phyloP scores from a whole-genome alignment of 2,888 invertebrate species.

The Oeneis ivallda region DNA sequence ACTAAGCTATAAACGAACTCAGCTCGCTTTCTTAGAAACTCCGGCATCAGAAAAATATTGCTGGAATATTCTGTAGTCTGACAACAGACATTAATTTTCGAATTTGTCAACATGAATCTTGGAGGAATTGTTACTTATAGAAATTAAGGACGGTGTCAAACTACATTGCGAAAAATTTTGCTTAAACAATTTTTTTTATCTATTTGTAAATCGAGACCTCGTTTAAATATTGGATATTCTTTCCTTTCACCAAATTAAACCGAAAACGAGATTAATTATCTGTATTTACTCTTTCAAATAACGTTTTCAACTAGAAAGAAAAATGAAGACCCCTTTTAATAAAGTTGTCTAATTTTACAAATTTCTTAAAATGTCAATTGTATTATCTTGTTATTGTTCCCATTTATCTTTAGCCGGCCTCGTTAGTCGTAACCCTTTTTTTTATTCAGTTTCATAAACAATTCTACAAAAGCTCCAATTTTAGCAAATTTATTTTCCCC shows the following conservation, averaged over 20 bases:
- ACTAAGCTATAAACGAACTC: too few relatives aligned
- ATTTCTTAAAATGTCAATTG: conserved; percentile 18
- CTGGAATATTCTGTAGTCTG: too few relatives aligned
- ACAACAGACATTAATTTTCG: too few relatives aligned
- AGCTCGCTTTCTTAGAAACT: too few relatives aligned
- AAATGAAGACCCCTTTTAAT: background rate
- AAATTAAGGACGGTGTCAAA: background rate
- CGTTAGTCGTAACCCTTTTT: conserved; percentile 31
- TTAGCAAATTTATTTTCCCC: conserved; percentile 33
- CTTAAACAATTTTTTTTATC: background rate
- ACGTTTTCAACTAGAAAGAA: background rate
- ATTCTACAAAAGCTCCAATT: conserved; percentile 32
- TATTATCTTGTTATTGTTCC: conserved; percentile 27
- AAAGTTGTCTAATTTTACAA: background rate
- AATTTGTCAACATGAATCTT: background rate
- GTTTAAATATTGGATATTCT: conserved; percentile 8
- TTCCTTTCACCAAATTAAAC: conserved; percentile 9
- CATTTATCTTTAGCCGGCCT: conserved; percentile 32
- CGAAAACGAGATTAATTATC: conserved; percentile 11
- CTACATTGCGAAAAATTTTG: background rate
- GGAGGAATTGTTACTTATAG: background rate
- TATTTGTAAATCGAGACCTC: background rate
- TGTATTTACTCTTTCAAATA: conserved; percentile 7
- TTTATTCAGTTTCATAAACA: conserved; percentile 33
- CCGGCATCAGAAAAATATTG: too few relatives aligned